Conservation (phyloP, 1,140 invertebrate genomes). For the Phymorhynchus buccinoides region DNA sequence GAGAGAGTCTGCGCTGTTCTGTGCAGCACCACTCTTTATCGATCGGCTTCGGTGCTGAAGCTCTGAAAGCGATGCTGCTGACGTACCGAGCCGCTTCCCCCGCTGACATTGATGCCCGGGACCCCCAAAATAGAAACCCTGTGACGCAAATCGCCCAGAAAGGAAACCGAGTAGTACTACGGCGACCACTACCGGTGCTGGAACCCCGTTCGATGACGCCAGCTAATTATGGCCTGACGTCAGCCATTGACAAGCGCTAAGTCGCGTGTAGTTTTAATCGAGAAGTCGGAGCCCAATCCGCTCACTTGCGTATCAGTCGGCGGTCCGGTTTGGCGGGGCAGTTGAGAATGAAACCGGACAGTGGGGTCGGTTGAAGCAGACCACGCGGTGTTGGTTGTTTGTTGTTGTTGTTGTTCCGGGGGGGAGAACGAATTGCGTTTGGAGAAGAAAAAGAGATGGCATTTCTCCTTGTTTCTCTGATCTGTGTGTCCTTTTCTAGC, state of each 20-base stretch:
- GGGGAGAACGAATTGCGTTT: not conserved
- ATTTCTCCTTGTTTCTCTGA: not conserved
- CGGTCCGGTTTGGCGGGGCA: not conserved
- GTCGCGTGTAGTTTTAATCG: conserved; percentile 35
- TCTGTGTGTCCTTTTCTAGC: not conserved
- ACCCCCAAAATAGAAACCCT: not conserved
- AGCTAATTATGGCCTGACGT: conserved; percentile 37
- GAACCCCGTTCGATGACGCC: conserved; percentile 30
- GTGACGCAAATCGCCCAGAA: conserved; percentile 21
- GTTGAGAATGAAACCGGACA: not conserved
- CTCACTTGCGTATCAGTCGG: conserved; percentile 27
- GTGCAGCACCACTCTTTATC: conserved; percentile 23
- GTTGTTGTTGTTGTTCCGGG: not conserved
- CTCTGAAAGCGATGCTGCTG: not conserved
- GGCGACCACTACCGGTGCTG: too few relatives aligned
- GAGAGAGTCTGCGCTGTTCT: not conserved
- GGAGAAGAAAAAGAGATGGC: not conserved
- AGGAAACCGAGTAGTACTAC: not conserved
- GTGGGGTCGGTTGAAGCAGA: not conserved
- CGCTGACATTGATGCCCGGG: not conserved
- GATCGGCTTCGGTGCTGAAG: not conserved
- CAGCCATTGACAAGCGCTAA: conserved; percentile 4
- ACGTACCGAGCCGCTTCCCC: not conserved
- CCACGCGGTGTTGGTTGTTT: not conserved
- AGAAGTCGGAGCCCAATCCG: conserved; percentile 9